Evolutionary conservation across 2,888 invertebrate species (phyloP).

Genomic region (Podabrus alpinus): DNA sequence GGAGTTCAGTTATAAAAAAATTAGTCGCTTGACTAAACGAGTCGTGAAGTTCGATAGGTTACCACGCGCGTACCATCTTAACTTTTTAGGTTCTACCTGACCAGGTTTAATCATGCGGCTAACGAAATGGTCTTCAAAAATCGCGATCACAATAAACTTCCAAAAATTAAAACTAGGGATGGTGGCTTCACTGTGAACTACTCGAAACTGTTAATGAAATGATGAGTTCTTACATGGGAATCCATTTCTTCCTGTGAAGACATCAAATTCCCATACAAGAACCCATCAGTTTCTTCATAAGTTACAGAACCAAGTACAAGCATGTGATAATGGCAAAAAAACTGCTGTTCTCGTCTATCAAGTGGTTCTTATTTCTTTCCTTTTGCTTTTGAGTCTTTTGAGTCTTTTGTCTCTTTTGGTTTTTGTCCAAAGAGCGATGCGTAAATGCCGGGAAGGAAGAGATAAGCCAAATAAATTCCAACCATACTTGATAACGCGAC

Average conservation of each 20-base stretch:
- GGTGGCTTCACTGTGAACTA: neutral
- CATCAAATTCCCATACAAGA: neutral
- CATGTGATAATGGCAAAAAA: neutral
- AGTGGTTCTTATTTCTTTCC: neutral
- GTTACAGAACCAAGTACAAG: neutral
- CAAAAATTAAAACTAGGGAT: neutral
- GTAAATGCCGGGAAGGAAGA: slow-evolving; percentile 11
- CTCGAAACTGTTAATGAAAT: no score
- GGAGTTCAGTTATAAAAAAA: no score
- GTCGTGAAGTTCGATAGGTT: neutral
- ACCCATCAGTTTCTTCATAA: neutral
- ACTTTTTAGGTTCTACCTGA: no score
- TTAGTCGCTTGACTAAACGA: neutral
- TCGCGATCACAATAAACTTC: no score
- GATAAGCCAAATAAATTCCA: slow-evolving; percentile 14
- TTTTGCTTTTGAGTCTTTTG: neutral
- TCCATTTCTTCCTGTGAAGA: neutral
- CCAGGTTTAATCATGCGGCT: no score
- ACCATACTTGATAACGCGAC: slow-evolving; percentile 2
- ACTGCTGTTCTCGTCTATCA: neutral
- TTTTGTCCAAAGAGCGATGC: neutral
- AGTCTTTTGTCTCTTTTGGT: neutral
- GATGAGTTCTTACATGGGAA: neutral
- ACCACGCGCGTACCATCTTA: no score
- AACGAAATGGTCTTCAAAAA: no score